Evolutionary conservation across 1,140 invertebrate genomes (phyloP).

Genomic region (Caerostris extrusa): DNA sequence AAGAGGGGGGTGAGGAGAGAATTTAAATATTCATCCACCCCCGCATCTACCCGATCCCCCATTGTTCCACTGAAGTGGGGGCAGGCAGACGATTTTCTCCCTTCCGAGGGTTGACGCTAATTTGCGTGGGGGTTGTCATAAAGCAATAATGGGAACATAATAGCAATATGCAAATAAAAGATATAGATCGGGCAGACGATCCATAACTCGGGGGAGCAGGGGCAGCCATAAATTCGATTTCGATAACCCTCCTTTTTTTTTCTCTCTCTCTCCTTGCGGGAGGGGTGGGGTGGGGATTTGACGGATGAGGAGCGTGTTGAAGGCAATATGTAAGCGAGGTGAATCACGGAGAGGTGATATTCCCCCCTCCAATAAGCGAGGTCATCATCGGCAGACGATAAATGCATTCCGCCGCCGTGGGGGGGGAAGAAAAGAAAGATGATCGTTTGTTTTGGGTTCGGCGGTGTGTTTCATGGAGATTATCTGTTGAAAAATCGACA

Average conservation of each 20-base stretch:
- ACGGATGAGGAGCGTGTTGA: neutral
- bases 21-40: constrained; percentile 26
- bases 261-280: neutral
- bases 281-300: neutral
- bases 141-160: constrained; percentile 67
- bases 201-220: constrained; percentile 48
- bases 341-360: neutral
- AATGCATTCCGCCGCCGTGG: neutral
- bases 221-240: constrained; percentile 67
- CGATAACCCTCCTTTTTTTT: constrained; percentile 15
- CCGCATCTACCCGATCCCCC: neutral
- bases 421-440: neutral
- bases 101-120: constrained; percentile 14
- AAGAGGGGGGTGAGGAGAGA: neutral
- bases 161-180: constrained; percentile 63
- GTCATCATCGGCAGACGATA: constrained; percentile 14
- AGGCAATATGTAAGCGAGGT: neutral
- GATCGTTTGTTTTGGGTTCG: constrained; percentile 14
- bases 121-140: constrained; percentile 46
- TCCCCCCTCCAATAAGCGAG: neutral
- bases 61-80: neutral
- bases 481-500: neutral
- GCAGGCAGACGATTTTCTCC: neutral
- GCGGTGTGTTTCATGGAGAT: too few species aligned
- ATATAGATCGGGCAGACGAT: constrained; percentile 32